These are phyloP conservation scores for Epirrita christyi DNA, from an alignment of 2,888 invertebrate species.

Conservation along the genomic window DNA sequence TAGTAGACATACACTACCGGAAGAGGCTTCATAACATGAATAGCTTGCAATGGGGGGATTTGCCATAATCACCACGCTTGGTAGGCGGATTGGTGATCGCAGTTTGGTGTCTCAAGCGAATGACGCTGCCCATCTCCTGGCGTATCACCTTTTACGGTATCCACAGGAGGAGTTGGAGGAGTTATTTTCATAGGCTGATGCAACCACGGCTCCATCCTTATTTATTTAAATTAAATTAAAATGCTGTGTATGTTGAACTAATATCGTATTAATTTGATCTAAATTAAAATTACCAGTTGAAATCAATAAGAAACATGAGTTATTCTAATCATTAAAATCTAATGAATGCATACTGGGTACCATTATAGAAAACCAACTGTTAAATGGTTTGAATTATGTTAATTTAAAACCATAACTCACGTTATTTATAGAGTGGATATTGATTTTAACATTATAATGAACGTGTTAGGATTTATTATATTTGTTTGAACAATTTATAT, in stretches of 20 bases:
- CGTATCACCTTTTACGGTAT: no score
- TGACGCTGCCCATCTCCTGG: no score
- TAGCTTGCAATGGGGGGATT: no score
- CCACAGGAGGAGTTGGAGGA: no score
- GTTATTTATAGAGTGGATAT: constrained; percentile 36
- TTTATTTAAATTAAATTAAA: no score
- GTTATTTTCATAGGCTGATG: no score
- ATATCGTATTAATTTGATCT: background rate
- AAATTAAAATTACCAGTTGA: background rate
- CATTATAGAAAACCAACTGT: constrained; percentile 27
- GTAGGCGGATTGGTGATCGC: no score
- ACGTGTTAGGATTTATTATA: constrained; percentile 12
- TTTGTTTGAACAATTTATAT: constrained; percentile 1
- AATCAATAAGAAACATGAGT: background rate
- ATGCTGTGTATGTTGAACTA: background rate
- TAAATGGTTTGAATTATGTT: constrained; percentile 42
- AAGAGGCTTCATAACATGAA: no score
- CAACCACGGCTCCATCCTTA: no score
- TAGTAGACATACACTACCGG: no score
- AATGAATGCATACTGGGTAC: constrained; percentile 4
- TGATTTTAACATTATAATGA: constrained; percentile 36
- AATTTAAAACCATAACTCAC: constrained; percentile 45
- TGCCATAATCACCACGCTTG: no score
- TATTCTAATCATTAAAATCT: constrained; percentile 3
- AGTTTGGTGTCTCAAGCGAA: no score